Base-by-base conservation (phyloP, 2,888 invertebrate species). In the Blastobasis adustella region DNA sequence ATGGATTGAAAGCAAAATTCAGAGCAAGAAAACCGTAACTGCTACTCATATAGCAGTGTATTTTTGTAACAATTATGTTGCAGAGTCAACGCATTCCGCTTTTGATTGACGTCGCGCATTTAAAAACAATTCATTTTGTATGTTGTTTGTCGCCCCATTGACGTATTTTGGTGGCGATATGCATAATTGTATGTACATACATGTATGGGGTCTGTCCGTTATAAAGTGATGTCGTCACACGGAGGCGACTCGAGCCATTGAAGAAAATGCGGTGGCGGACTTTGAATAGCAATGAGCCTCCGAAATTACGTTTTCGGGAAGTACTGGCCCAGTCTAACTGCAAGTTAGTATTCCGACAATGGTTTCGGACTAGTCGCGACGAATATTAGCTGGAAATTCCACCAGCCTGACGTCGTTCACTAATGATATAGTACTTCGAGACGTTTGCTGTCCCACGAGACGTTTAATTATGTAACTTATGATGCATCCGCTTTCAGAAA, bases 221-320 rank as follows among this genome's bases (percentile, higher is more conserved):
- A 82, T 76, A 76, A 76, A 72, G 72, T 66, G 64, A 61, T 71
- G 75, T 76, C 80, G 78, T 82, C 80, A 81, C 69, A 73, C 73
- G 10, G 7, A 23, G 23, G 23, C 23, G 72, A 71, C 70, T 63
- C 66, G 67, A 62, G 66, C 73, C 81, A 84, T 82, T 82, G 78
- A 82, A 75, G 79, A 73, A 79, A 80, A 76, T 74, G 69, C 69
- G 71, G 69, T 71, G 69, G 80, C 82, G 76, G 67, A 66, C 76
- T 75, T 74, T 73, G 82, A 85, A 85, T 85, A 75, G 71, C 71
- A 84, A 83, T 70, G 67, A 76, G 71, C 67, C 60, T 63, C 73
- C 70, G 66, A 73, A 76, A 73, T 80, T 73, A 79, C 74, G 78
- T 78, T 79, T 77, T 76, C 74, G 78, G 73, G 68, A 76, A 79